Conservation (phyloP, 2,113 vertebrate species). For the Upupa epops region DNA sequence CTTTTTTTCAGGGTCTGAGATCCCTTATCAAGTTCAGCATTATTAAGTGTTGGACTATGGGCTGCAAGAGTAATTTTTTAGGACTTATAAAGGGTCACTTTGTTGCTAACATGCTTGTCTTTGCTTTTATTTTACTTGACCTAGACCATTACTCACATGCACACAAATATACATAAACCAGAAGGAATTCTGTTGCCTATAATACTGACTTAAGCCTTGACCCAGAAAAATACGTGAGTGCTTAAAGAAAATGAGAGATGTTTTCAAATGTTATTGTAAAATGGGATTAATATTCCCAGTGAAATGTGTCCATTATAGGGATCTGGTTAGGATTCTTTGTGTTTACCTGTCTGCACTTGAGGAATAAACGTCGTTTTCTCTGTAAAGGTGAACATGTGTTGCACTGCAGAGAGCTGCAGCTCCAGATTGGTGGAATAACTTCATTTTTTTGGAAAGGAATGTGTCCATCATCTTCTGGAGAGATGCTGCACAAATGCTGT, state of each 20-base stretch:
- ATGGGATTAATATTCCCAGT: not conserved
- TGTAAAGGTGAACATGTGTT: too few species aligned
- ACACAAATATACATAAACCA: not conserved
- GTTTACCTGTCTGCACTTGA: not conserved
- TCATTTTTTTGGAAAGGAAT: not conserved
- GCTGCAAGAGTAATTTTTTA: conserved; percentile 64
- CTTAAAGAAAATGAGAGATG: not conserved
- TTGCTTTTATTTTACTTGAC: conserved; percentile 50
- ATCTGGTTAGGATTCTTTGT: not conserved
- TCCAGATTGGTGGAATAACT: not conserved
- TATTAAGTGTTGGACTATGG: conserved; percentile 57
- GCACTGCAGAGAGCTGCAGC: not conserved
- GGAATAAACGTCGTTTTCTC: not conserved
- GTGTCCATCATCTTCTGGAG: not conserved
- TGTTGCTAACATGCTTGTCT: conserved; percentile 54
- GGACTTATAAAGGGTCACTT: conserved; percentile 56
- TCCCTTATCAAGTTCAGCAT: conserved; percentile 66
- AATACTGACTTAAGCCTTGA: not conserved
- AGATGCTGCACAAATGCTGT: not conserved
- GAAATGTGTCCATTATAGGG: not conserved
- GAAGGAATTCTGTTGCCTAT: not conserved
- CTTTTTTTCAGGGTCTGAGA: conserved; percentile 70
- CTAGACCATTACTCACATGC: not conserved
- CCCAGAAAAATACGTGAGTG: not conserved
- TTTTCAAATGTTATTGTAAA: not conserved